phyloP scores from a whole-genome alignment of 2,888 invertebrate species.

The Thereva nobilitata region DNA sequence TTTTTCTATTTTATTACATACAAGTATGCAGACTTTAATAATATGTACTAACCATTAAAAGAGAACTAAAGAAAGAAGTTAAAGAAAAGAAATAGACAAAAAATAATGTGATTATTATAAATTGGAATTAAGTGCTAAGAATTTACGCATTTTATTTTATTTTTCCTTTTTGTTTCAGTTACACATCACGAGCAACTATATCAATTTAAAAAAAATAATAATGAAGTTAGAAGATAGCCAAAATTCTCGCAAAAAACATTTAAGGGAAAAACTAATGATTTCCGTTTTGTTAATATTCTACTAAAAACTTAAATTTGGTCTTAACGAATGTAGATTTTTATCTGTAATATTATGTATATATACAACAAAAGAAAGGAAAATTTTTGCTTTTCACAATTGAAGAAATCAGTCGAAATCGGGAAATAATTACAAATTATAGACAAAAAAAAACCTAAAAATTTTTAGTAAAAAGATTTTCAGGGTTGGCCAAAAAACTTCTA shows the following conservation, averaged over 20 bases:
- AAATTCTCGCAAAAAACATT: background rate
- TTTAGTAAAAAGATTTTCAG: too few species aligned
- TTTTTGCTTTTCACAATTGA: background rate
- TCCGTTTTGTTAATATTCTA: constrained; percentile 1
- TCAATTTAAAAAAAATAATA: constrained; percentile 17
- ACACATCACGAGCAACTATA: constrained; percentile 24
- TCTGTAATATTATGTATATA: constrained; percentile 36
- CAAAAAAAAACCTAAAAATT: too few species aligned
- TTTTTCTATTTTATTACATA: constrained; percentile 15
- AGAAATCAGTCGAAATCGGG: too few species aligned
- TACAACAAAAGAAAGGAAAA: constrained; percentile 31
- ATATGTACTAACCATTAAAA: constrained; percentile 27
- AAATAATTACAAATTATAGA: too few species aligned
- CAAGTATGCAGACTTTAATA: constrained; percentile 35
- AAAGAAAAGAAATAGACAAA: background rate
- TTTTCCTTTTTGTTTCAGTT: background rate
- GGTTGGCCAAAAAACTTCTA: too few species aligned
- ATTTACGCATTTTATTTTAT: constrained; percentile 27
- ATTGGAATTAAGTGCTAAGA: constrained; percentile 30
- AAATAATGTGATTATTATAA: constrained; percentile 30
- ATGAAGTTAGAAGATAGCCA: too few species aligned
- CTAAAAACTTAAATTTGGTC: constrained; percentile 21
- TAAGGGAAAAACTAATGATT: constrained; percentile 5
- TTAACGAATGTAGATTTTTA: constrained; percentile 26
- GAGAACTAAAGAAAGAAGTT: too few species aligned